phyloP scores from a whole-genome alignment of 2,888 invertebrate genomes.

The Parascotia fuliginaria region DNA sequence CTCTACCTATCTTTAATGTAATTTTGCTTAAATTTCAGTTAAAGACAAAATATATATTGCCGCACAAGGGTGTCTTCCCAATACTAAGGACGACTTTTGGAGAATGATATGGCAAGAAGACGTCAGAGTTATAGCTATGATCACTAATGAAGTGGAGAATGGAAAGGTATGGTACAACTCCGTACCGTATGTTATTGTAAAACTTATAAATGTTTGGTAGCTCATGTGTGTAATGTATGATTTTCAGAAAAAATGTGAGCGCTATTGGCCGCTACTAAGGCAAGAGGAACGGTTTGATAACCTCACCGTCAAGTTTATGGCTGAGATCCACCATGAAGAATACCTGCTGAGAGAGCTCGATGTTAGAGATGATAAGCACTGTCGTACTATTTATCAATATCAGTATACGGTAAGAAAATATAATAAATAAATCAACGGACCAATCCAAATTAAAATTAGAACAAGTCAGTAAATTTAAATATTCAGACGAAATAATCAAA shows the following conservation, averaged over 20 bases:
- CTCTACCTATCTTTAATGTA: too few relatives aligned
- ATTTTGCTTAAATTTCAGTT: constrained; percentile 57
- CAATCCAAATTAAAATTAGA: too few relatives aligned
- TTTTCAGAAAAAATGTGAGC: constrained; percentile 92
- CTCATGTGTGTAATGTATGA: not conserved
- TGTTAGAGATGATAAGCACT: constrained; percentile 54
- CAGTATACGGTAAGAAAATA: constrained; percentile 73
- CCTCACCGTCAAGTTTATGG: constrained; percentile 90
- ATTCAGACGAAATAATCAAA: too few relatives aligned
- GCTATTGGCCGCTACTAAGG: constrained; percentile 96
- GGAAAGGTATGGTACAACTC: constrained; percentile 87
- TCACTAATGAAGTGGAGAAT: constrained; percentile 97
- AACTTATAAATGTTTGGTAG: too few relatives aligned
- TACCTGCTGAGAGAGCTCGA: constrained; percentile 94
- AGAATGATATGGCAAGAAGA: constrained; percentile 99
- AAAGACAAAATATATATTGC: constrained; percentile 91
- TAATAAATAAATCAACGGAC: too few relatives aligned
- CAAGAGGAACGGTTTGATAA: constrained; percentile 90
- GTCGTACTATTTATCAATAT: constrained; percentile 70
- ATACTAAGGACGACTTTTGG: constrained; percentile 98
- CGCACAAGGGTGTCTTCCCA: constrained; percentile 96
- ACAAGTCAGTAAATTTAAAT: too few relatives aligned
- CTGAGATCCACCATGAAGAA: constrained; percentile 92
- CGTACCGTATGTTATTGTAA: too few relatives aligned
- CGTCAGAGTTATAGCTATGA: constrained; percentile 98